A percentile compares a stretch with the other conserved stretches of the same genome.
Evolutionary conservation across 2,797 vertebrate species (phyloP).

Genomic region (Octomys mimax): DNA sequence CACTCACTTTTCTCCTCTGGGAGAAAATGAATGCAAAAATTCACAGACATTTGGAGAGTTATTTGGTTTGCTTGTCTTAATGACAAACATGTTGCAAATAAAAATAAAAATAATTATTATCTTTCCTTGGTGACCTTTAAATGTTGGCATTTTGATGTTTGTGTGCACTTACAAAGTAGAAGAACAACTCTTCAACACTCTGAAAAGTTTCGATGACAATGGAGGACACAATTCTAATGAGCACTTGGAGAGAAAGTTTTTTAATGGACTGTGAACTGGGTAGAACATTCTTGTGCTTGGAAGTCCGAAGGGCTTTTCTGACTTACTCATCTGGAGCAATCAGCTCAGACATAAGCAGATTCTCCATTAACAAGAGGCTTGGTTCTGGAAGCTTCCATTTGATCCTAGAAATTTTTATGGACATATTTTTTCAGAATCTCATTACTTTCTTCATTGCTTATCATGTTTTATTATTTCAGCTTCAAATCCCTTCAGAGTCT

Average conservation of each 20-base stretch:
- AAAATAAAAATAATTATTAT: background rate
- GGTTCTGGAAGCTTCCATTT: background rate
- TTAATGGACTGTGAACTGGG: background rate
- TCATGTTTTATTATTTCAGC: background rate
- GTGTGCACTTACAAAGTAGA: background rate
- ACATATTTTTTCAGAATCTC: background rate
- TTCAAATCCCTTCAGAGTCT: background rate
- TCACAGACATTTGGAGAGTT: background rate
- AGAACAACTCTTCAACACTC: background rate
- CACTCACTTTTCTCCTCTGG: background rate
- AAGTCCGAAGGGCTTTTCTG: background rate
- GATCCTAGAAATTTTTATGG: background rate
- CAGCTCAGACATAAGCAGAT: background rate
- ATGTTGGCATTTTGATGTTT: background rate
- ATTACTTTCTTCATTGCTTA: slow-evolving; percentile 48
- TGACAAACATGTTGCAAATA: background rate
- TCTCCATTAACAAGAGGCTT: background rate
- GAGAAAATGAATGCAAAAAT: background rate
- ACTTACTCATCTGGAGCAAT: background rate
- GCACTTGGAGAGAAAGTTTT: background rate
- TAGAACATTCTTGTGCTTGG: background rate
- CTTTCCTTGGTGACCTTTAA: background rate
- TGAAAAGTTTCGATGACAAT: background rate
- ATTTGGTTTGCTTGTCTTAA: slow-evolving; percentile 15
- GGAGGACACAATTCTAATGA: background rate